Conservation (phyloP, 2,797 vertebrate genomes). For the Sternotherus odoratus region DNA sequence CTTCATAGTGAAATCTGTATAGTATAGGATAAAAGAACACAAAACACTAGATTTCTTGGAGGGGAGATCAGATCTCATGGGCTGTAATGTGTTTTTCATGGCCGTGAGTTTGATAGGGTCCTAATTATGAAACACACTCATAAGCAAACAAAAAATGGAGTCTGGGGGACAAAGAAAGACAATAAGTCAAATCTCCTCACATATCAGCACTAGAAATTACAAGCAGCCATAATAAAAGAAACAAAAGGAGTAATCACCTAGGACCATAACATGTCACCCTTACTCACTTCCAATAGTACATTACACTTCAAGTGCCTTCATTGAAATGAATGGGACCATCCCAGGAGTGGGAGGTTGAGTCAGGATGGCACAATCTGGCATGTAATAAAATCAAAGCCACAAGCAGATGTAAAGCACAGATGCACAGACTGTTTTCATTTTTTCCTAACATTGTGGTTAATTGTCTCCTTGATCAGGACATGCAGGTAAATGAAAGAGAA, state of each 20-base stretch:
- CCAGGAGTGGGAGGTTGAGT: background rate
- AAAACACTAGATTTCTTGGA: too few species aligned
- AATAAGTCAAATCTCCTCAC: background rate
- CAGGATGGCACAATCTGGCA: background rate
- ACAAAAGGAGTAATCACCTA: background rate
- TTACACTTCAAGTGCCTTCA: background rate
- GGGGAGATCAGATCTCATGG: too few species aligned
- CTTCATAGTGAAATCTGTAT: too few species aligned
- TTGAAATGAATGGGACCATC: background rate
- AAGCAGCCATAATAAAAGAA: conserved; percentile 1
- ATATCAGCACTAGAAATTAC: background rate
- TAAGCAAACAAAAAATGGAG: background rate
- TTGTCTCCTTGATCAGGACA: background rate
- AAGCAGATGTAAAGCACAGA: background rate
- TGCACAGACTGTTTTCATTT: background rate
- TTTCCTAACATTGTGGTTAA: background rate
- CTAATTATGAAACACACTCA: background rate
- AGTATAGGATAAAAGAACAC: too few species aligned
- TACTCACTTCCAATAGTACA: background rate
- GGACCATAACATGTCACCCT: background rate
- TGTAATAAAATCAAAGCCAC: background rate
- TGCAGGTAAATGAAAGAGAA: background rate
- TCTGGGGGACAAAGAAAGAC: background rate
- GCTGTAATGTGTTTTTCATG: too few species aligned
- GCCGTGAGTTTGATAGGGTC: too few species aligned